Percentiles rank a stretch among this genome's conserved stretches.
Evolutionary conservation across 2,797 vertebrate genomes (phyloP).

Genomic region (Huso huso): DNA sequence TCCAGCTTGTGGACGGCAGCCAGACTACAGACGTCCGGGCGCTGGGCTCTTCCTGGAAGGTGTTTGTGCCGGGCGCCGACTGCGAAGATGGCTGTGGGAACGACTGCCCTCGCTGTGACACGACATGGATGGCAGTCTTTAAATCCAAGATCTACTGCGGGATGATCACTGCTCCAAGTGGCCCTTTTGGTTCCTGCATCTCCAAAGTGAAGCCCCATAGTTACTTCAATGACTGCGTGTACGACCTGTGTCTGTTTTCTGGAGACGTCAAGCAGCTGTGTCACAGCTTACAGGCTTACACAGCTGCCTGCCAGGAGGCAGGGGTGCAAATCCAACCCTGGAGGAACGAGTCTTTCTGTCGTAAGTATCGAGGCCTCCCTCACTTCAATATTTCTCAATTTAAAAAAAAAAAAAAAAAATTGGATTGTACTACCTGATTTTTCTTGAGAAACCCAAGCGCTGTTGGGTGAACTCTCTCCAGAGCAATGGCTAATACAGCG

Average conservation of each 20-base stretch:
- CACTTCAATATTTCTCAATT: too few species aligned
- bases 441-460: too few species aligned
- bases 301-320: conserved; percentile 26
- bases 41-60: background rate
- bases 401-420: too few species aligned
- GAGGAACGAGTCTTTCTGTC: conserved; percentile 29
- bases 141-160: conserved; percentile 27
- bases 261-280: conserved; percentile 19
- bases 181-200: conserved; percentile 27
- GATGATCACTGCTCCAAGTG: conserved; percentile 19
- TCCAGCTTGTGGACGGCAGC: background rate
- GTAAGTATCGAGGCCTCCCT: conserved; percentile 20
- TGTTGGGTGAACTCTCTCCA: too few species aligned
- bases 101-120: background rate
- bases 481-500: too few species aligned
- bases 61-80: background rate
- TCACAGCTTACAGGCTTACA: conserved; percentile 18
- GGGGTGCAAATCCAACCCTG: conserved; percentile 21
- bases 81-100: background rate
- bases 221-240: conserved; percentile 27
- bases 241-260: conserved; percentile 17
- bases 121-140: conserved; percentile 10
- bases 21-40: background rate
- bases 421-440: too few species aligned
- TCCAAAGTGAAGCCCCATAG: conserved; percentile 11